A percentile compares a stretch with the other conserved stretches of the same genome.
phyloP scores from a whole-genome alignment of 2,113 vertebrate species.

The Mormoops blainvillei region DNA sequence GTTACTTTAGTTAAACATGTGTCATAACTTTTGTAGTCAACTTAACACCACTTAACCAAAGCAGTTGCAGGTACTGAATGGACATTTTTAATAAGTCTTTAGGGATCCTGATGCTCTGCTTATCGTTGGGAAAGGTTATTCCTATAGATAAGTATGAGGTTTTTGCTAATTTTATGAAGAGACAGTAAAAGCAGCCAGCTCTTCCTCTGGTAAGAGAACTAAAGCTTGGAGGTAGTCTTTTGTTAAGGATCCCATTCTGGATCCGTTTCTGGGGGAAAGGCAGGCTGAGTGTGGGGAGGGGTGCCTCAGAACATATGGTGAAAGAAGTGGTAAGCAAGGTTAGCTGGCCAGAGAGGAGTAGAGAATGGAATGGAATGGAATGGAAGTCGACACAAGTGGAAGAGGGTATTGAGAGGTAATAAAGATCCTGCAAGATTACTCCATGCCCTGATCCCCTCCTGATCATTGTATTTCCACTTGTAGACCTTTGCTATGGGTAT shows the following conservation, averaged over 20 bases:
- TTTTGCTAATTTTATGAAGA: not conserved
- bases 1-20: not conserved
- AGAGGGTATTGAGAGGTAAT: not conserved
- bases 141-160: not conserved
- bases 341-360: not conserved
- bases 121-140: not conserved
- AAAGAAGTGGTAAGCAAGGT: not conserved
- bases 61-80: not conserved
- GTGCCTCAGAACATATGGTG: not conserved
- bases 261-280: too few relatives aligned
- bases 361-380: not conserved
- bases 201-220: not conserved
- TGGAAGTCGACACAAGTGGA: not conserved
- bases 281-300: not conserved
- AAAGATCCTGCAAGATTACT: not conserved
- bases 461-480: not conserved
- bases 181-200: not conserved
- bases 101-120: not conserved
- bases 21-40: not conserved
- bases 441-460: not conserved
- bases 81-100: not conserved
- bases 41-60: not conserved
- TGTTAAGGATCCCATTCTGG: not conserved
- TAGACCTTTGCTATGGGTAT: not conserved
- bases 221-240: not conserved